Percentiles rank a stretch among this genome's conserved stretches.
Evolutionary conservation across 1,140 invertebrate genomes (phyloP).

Genomic region (Physella acuta): DNA sequence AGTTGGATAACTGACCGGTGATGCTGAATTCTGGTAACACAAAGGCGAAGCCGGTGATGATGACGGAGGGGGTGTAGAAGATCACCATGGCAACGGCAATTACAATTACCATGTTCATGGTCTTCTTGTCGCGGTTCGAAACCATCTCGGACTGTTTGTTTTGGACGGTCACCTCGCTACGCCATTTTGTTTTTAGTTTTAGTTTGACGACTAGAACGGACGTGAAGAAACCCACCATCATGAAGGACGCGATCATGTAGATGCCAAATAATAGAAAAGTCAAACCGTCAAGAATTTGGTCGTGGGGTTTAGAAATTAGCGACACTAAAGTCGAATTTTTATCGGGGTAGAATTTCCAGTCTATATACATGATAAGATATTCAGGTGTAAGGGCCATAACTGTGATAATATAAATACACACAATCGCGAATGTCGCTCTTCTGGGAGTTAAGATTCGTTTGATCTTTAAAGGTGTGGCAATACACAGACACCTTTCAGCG

Average conservation of each 20-base stretch:
- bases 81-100: conserved; percentile 2
- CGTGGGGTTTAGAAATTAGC: neutral
- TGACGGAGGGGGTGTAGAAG: neutral
- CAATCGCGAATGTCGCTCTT: neutral
- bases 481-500: conserved; percentile 7
- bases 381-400: neutral
- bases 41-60: neutral
- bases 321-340: neutral
- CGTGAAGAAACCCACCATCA: neutral
- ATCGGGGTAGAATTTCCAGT: neutral
- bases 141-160: neutral
- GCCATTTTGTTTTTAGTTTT: conserved; percentile 16
- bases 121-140: neutral
- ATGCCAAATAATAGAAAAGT: neutral
- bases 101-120: conserved; percentile 1
- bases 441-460: neutral
- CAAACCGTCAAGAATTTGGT: neutral
- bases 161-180: neutral
- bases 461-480: neutral
- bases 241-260: neutral
- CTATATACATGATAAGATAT: neutral
- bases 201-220: neutral
- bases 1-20: neutral
- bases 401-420: neutral
- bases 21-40: conserved; percentile 4